Percentiles rank a stretch among this genome's conserved stretches.
Conservation (phyloP, 1,140 invertebrate genomes). For the Spodoptera frugiperda region DNA sequence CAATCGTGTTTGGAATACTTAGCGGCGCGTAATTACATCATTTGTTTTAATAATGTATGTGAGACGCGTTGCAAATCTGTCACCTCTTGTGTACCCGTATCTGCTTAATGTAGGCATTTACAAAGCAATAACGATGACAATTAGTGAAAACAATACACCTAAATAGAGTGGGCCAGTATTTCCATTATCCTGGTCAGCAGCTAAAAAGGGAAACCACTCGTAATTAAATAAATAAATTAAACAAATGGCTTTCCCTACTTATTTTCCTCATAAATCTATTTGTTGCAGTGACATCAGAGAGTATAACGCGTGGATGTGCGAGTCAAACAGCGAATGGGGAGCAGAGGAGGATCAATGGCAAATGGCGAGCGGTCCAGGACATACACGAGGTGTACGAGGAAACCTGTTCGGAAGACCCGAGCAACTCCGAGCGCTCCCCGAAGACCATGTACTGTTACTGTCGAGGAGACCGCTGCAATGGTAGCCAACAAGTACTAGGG, state of each 20-base stretch:
- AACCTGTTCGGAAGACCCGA: slow-evolving; percentile 59
- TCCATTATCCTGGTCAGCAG: no score
- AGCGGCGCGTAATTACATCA: background rate
- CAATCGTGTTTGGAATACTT: slow-evolving; percentile 7
- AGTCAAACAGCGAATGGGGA: slow-evolving; percentile 68
- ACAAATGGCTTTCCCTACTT: no score
- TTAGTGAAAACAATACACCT: no score
- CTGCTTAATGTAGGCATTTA: background rate
- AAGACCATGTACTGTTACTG: slow-evolving; percentile 82
- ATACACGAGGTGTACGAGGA: slow-evolving; percentile 69
- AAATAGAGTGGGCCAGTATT: no score
- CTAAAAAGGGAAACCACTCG: no score
- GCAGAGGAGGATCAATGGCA: slow-evolving; percentile 69
- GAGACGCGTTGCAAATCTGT: background rate
- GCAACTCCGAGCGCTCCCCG: slow-evolving; percentile 60
- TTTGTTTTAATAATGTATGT: slow-evolving; percentile 4
- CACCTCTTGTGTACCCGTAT: background rate
- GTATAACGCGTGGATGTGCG: slow-evolving; percentile 67
- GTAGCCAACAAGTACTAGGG: slow-evolving; percentile 6
- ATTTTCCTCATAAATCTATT: slow-evolving; percentile 4
- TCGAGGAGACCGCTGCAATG: slow-evolving; percentile 83
- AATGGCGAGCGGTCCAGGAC: slow-evolving; percentile 65
- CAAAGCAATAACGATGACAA: no score
- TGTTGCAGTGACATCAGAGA: slow-evolving; percentile 66
- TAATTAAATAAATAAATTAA: no score